A percentile compares a stretch with the other conserved stretches of the same genome.
Conservation (phyloP, 2,113 vertebrate genomes). For the Actenoides hombroni region DNA sequence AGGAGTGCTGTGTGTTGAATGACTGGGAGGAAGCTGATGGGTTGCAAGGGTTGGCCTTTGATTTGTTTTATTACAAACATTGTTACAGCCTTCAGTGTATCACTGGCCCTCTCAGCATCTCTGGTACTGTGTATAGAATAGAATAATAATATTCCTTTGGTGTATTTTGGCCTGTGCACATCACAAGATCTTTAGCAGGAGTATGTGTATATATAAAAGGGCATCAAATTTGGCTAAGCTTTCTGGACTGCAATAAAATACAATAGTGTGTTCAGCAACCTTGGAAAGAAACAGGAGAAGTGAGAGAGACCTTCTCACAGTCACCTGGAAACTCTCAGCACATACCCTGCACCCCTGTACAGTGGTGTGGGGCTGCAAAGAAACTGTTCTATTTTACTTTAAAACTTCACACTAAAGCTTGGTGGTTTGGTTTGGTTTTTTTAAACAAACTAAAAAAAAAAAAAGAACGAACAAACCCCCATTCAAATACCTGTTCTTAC, state of each 20-base stretch:
- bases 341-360: no score
- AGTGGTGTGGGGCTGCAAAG: background rate
- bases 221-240: background rate
- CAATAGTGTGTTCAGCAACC: accelerated
- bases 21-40: background rate
- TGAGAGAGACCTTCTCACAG: background rate
- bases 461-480: no score
- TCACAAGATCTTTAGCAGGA: background rate
- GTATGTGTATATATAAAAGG: background rate
- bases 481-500: background rate
- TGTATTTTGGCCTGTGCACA: background rate
- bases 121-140: background rate
- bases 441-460: background rate
- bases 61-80: background rate
- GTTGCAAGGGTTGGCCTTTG: background rate
- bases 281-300: background rate
- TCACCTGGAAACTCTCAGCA: background rate
- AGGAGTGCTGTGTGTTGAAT: no score
- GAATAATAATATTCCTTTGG: background rate
- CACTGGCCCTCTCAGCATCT: background rate
- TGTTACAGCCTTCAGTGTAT: background rate
- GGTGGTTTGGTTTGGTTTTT: background rate
- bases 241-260: background rate
- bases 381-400: background rate
- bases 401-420: background rate